Evolutionary conservation across 2,797 vertebrate species (phyloP).

Genomic region (Myotis findleyi): DNA sequence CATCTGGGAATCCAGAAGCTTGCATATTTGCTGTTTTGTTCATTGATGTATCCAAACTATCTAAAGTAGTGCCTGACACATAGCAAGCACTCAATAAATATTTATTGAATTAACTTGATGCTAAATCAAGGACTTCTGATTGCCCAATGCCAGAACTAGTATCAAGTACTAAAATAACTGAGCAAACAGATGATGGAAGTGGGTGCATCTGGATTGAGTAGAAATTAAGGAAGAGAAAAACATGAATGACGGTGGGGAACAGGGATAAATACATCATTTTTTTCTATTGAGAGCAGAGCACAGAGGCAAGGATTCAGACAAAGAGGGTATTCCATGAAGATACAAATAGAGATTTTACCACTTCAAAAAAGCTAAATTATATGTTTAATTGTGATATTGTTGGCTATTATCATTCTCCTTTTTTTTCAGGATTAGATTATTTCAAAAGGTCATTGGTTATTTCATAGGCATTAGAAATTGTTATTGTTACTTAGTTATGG

Average conservation of each 20-base stretch:
- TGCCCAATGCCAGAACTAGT: neutral
- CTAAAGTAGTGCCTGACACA: neutral
- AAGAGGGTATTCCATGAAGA: neutral
- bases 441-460: neutral
- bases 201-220: neutral
- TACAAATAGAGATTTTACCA: neutral
- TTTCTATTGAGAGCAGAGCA: neutral
- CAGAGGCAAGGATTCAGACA: neutral
- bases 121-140: neutral
- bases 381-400: neutral
- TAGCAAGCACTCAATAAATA: neutral
- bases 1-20: neutral
- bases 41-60: neutral
- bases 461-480: neutral
- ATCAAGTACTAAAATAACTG: neutral
- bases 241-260: neutral
- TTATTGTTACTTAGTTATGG: neutral
- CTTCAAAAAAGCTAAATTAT: neutral
- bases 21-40: neutral
- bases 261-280: neutral
- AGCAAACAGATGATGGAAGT: neutral
- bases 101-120: neutral
- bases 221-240: conserved; percentile 24
- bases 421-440: neutral
- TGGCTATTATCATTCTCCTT: neutral